Percentiles rank a stretch among this genome's conserved stretches.
These are phyloP conservation scores for Lucilia sericata DNA, from an alignment of 1,140 invertebrate species.

Conservation along the genomic window DNA sequence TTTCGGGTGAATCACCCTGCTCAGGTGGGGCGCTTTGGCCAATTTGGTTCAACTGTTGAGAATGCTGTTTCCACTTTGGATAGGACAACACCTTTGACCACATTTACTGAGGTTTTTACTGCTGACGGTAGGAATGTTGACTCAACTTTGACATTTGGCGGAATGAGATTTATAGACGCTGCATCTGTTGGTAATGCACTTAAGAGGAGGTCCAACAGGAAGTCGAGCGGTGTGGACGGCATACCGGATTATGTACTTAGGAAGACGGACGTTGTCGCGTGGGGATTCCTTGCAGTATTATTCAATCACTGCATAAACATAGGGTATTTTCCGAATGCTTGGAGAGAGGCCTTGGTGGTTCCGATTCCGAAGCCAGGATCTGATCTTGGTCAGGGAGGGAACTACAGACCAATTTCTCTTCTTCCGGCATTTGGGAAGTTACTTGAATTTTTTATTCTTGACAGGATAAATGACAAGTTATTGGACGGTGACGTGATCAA, in stretches of 20 bases:
- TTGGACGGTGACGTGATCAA: not conserved
- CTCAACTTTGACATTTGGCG: not conserved
- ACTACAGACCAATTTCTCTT: constrained; percentile 1
- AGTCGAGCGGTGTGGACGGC: not conserved
- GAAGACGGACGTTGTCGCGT: not conserved
- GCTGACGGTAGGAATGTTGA: not conserved
- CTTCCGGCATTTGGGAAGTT: not conserved
- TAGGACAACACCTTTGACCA: too few relatives aligned
- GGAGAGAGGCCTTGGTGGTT: not conserved
- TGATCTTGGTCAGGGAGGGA: not conserved
- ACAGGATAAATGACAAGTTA: not conserved
- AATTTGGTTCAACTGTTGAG: too few relatives aligned
- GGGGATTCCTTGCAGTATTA: not conserved
- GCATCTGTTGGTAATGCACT: not conserved
- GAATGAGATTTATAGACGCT: not conserved
- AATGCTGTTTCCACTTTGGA: too few relatives aligned
- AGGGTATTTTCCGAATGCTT: not conserved
- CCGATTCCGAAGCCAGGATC: not conserved
- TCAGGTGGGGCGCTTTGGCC: not conserved
- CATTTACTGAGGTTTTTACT: too few relatives aligned
- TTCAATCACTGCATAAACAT: not conserved
- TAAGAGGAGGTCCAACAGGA: not conserved
- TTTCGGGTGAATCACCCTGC: not conserved
- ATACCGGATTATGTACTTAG: not conserved
- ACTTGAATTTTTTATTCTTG: not conserved